These are phyloP conservation scores for Tethea ocularis DNA, from an alignment of 2,888 invertebrate species.

Conservation along the genomic window DNA sequence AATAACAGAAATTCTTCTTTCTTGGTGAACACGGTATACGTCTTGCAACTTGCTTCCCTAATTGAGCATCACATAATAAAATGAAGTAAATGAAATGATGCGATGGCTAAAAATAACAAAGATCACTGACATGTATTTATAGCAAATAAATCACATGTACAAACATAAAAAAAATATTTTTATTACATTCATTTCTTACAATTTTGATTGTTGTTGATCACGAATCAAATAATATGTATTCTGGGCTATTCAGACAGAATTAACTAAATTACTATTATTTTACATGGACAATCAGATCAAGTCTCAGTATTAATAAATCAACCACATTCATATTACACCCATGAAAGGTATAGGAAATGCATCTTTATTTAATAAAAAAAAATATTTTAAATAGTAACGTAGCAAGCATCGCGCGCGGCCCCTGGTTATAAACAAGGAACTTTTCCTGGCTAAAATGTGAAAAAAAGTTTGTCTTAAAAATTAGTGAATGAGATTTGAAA, in stretches of 20 bases:
- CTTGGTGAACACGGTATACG: not conserved
- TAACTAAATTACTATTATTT: slow-evolving; percentile 38
- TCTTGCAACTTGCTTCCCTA: not conserved
- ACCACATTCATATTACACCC: not conserved
- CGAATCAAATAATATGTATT: slow-evolving; percentile 11
- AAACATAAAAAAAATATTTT: not conserved
- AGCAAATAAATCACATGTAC: not conserved
- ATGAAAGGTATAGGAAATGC: not conserved
- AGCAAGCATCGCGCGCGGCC: not conserved
- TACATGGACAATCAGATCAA: slow-evolving; percentile 34
- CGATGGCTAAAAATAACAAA: not conserved
- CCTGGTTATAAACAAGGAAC: too few relatives aligned
- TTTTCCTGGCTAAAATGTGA: not conserved
- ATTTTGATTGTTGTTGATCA: not conserved
- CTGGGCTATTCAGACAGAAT: slow-evolving; percentile 21
- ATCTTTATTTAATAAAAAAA: not conserved
- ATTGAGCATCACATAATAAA: not conserved
- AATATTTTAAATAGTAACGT: not conserved
- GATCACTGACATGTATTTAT: not conserved
- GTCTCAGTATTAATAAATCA: slow-evolving; percentile 21
- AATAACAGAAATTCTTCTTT: not conserved
- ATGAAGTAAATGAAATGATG: not conserved
- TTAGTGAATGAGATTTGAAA: not conserved
- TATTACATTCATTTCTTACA: not conserved
- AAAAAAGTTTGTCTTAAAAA: too few relatives aligned